Evolutionary conservation across 2,888 invertebrate genomes (phyloP), one percentile per base, ranked within the genome.

Genomic region (Erebia epiphron): DNA sequence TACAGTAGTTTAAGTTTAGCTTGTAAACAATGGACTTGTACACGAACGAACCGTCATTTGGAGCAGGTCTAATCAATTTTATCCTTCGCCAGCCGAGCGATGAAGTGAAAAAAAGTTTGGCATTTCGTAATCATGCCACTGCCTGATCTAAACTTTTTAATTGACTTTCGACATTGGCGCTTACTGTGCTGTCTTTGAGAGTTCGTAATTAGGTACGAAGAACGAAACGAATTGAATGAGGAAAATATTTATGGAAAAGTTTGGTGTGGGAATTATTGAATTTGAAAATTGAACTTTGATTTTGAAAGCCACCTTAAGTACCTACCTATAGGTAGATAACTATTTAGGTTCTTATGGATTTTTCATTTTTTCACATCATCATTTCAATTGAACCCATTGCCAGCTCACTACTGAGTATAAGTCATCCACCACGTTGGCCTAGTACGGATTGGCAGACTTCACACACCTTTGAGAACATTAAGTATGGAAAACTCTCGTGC

Each of bases 31-130:
- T 67, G 21, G 67, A 49, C 26, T 49, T 50, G 52, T 67, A 52
- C 50, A 61, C 60, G 50, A 61, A 52, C 50, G 67, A 67, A 58
- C 71, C 68, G 71, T 67, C 71, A 71, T 71, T 60, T 71, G 21
- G 67, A 68, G 67, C 67, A 68, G 57, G 46, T 43, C 66, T 65
- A 75, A 77, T 77, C 75, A 77, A 78, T 78, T 78, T 75, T 69
- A 70, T 72, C 71, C 73, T 68, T 68, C 75, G 65, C 73, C 71
- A 72, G 54, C 54, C 73, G 73, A 62, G 65, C 68, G 68, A 43
- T 58, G 71, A 73, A 74, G 68, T 73, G 66, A 74, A 71, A 74
- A 71, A 75, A 73, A 68, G 66, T 70, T 73, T n/a, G 66, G 50
- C 62, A 67, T 67, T 70, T 67, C 52, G 67, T 71, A 67, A 71